phyloP scores from a whole-genome alignment of 1,140 invertebrate genomes.

The Pachypeltis micranthus region DNA sequence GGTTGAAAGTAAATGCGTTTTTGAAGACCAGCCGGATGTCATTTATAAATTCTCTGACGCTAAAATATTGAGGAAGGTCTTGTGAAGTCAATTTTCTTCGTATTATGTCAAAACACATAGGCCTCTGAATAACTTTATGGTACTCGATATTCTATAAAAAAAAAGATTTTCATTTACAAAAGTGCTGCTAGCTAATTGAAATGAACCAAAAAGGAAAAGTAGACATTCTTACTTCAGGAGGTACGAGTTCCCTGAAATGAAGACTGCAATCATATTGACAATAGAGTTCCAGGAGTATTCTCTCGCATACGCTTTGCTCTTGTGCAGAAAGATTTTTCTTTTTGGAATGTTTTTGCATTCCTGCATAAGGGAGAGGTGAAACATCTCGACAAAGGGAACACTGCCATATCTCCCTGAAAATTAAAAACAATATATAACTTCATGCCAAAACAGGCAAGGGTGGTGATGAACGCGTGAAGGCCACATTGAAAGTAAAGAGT shows the following conservation, averaged over 20 bases:
- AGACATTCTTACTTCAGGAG: conserved; percentile 49
- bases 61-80: conserved; percentile 57
- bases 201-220: neutral
- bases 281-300: conserved; percentile 75
- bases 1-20: conserved; percentile 74
- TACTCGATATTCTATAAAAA: conserved; percentile 54
- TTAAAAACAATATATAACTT: too few species aligned
- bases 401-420: conserved; percentile 79
- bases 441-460: too few species aligned
- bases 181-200: neutral
- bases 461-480: too few species aligned
- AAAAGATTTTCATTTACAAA: neutral
- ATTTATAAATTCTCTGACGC: conserved; percentile 59
- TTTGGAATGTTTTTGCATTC: conserved; percentile 36
- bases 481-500: too few species aligned
- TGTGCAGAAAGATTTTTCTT: conserved; percentile 26
- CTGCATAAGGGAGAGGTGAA: conserved; percentile 29
- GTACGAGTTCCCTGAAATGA: conserved; percentile 72
- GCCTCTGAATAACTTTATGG: conserved; percentile 59
- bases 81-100: conserved; percentile 61
- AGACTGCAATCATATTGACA: conserved; percentile 79
- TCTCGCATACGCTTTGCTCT: conserved; percentile 61
- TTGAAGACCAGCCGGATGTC: conserved; percentile 78
- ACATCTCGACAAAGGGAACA: conserved; percentile 58
- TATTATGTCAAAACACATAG: conserved; percentile 75